Percentiles rank a stretch among this genome's conserved stretches.
These are phyloP conservation scores for Andinoacara biseriatus DNA, from an alignment of 2,113 vertebrate genomes.

Conservation along the genomic window DNA sequence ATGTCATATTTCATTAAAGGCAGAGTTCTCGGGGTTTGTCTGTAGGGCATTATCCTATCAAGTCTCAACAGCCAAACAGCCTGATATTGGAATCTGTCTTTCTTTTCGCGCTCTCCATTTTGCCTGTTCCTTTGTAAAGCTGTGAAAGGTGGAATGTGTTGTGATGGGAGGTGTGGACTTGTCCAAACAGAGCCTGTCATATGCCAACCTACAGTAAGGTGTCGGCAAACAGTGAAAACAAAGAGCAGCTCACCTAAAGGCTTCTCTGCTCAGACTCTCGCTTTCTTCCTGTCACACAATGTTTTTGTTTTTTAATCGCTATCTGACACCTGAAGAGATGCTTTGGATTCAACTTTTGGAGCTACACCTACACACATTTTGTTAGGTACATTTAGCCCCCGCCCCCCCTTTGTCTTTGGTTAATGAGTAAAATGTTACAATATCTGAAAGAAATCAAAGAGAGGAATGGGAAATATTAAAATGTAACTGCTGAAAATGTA, in stretches of 20 bases:
- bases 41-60: constrained; percentile 96
- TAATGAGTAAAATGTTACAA: background rate
- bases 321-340: background rate
- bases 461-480: background rate
- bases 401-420: too few relatives aligned
- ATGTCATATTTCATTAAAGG: constrained; percentile 99
- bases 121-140: constrained; percentile 55
- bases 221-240: constrained; percentile 56
- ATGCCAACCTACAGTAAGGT: constrained; percentile 49
- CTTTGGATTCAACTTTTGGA: background rate
- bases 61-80: constrained; percentile 94
- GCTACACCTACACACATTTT: background rate
- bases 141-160: constrained; percentile 73
- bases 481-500: background rate
- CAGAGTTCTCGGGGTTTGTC: constrained; percentile 85
- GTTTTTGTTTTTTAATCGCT: fast-evolving
- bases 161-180: constrained; percentile 68
- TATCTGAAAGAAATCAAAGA: background rate
- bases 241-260: constrained; percentile 48
- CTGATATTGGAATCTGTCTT: constrained; percentile 84
- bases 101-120: constrained; percentile 50
- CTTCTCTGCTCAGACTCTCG: background rate
- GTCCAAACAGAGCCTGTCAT: constrained; percentile 69
- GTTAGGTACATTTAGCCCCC: background rate
- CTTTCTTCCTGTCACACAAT: constrained; percentile 17